Evolutionary conservation across 2,113 vertebrate genomes (phyloP), one percentile per base, ranked within the genome.

Genomic region (Turdus rufiventris): DNA sequence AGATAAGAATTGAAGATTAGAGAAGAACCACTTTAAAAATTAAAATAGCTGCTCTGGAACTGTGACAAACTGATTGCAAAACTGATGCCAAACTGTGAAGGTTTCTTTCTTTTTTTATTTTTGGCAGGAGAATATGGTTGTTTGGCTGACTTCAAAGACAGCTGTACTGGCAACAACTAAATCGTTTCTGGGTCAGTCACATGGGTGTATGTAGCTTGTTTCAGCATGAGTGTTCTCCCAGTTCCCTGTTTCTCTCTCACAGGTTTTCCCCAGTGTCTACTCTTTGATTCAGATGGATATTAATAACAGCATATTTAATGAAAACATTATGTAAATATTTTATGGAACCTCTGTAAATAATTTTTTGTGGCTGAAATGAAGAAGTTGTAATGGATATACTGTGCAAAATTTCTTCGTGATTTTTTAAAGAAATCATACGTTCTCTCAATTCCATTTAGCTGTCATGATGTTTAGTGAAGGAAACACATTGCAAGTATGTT

Each of bases 131-230:
- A 57, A 12, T 33, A 17, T 76, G 68, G 53, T 83, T 94, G 50
- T 60, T 96, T 97, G 92, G 89, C 96, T 97, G 88, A 96, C 91
- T 96, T 94, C 88, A 96, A 96, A 96, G 93, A 86, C 96, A 97
- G 94, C 91, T 97, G 96, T 95, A 89, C 70, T 96, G 95, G 96
- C 96, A 96, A 78, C 51, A 92, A 62, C 61, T 51, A 53, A 95
- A 80, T 87, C 72, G n/a, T 93, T 96, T 97, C 90, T 86, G 74
- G 89, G 91, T 94, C 91, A 95, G 82, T 83, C 92, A 94, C 76
- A 88, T 73, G 85, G 72, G 18, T 77, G 28, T 76, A 51, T 34
- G n/a, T 14, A 57, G 75, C 56, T 91, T 6, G 2, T 88, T 94
- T 94, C 77, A 81, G 42, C 38, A 21, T 50, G 75, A 91, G 29